Evolutionary conservation across 2,888 invertebrate species (phyloP).

Genomic region (Cancer borealis): DNA sequence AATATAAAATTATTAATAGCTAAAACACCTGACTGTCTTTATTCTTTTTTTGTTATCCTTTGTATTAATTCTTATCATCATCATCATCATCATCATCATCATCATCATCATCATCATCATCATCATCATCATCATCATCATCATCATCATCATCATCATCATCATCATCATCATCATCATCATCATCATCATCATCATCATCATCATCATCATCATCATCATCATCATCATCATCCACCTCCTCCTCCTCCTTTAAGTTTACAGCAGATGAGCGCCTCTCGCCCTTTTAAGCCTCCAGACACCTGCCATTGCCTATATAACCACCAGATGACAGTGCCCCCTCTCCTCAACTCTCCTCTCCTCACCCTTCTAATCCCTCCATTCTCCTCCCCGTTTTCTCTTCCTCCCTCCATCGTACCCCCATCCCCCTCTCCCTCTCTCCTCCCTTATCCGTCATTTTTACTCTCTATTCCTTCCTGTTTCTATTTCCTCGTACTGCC

Average conservation of each 20-base stretch:
- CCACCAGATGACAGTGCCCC: not conserved
- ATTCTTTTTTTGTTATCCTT: too few relatives aligned
- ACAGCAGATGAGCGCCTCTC: not conserved
- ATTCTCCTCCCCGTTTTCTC: not conserved
- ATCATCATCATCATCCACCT: not conserved
- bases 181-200: not conserved
- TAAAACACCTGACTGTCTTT: too few relatives aligned
- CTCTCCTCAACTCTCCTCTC: not conserved
- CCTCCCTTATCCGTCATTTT: not conserved
- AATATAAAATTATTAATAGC: too few relatives aligned
- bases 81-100: not conserved
- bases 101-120: not conserved
- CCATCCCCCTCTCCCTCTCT: not conserved
- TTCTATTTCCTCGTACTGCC: not conserved
- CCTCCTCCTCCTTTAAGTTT: not conserved
- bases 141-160: not conserved
- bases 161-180: not conserved
- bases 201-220: not conserved
- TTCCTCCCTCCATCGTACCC: not conserved
- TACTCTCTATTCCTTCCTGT: not conserved
- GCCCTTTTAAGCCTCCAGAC: not conserved
- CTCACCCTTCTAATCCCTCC: not conserved
- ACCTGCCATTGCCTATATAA: slow-evolving; percentile 5
- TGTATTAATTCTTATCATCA: not conserved
- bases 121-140: not conserved